Evolutionary conservation across 2,113 vertebrate genomes (phyloP), one percentile per base, ranked within the genome.

Genomic region (Perca flavescens): DNA sequence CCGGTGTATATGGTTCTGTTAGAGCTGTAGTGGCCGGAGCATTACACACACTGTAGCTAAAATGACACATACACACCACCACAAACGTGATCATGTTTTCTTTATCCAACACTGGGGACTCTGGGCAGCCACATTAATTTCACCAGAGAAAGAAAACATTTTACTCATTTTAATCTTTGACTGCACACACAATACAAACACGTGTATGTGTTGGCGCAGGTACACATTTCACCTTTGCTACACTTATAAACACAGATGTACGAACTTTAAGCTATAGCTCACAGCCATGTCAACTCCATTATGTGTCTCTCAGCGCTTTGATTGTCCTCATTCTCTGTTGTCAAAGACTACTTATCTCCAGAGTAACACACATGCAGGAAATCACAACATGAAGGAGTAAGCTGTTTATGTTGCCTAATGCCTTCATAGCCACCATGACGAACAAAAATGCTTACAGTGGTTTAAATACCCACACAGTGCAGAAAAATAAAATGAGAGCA

Each of bases 61-160:
- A 34, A 66, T 67, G 4, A 82, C 25, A 46, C 43, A 80, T n/a
- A 63, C 15, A 67, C 49, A 43, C 46, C 14, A 67, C 52, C 40
- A 21, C 15, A 82, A 67, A 79, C n/a, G 0, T 60, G 46, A 75
- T 80, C 80, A 81, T 64, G 47, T 64, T 77, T 82, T 77, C 15
- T 66, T 88, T 47, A 71, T 85, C 21, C 64, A 62, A 47, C 63
- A 47, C n/a, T 8, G 25, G 40, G 43, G 74, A 74, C 43, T 62
- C 19, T 50, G 15, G 14, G 63, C 1, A 71, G 54, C 17, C 58
- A 47, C 68, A 34, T 67, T 74, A 17, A 82, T 81, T 86, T 84
- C 86, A 57, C 70, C 25, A 54, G 73, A 62, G 66, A 31, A 28
- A 75, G n/a, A 71, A 67, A 72, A 82, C 12, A 13, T 19, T 40